Percentiles rank a stretch among this genome's conserved stretches.
Evolutionary conservation across 2,797 vertebrate species (phyloP).

Genomic region (Anomalospiza imberbis): DNA sequence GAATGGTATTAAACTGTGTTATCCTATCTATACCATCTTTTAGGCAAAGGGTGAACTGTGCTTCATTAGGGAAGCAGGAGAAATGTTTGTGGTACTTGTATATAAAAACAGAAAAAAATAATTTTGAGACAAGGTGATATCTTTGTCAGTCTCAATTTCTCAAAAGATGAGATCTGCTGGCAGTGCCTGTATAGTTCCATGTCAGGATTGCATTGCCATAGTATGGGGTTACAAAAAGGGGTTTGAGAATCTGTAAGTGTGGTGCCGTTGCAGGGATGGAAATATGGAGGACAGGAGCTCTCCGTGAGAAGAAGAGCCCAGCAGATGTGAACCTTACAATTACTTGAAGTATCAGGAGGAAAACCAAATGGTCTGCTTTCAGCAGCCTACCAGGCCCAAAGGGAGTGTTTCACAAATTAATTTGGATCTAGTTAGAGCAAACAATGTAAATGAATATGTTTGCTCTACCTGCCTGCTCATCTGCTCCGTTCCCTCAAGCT

Average conservation of each 20-base stretch:
- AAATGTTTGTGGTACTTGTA: neutral
- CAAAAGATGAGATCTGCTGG: neutral
- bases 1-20: neutral
- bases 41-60: neutral
- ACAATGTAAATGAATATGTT: neutral
- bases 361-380: neutral
- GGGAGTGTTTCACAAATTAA: neutral
- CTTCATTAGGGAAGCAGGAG: neutral
- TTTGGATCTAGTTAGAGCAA: neutral
- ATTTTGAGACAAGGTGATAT: neutral
- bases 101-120: neutral
- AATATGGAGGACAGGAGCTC: rapidly evolving
- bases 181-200: neutral
- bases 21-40: neutral
- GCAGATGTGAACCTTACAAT: neutral
- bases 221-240: neutral
- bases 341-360: neutral
- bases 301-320: neutral
- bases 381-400: neutral
- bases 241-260: neutral
- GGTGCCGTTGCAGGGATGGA: neutral
- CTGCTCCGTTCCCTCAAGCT: neutral
- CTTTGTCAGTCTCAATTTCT: neutral
- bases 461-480: neutral
- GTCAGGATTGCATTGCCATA: neutral